These are phyloP conservation scores for Dascillus cervinus DNA, from an alignment of 2,888 invertebrate species.

Conservation along the genomic window DNA sequence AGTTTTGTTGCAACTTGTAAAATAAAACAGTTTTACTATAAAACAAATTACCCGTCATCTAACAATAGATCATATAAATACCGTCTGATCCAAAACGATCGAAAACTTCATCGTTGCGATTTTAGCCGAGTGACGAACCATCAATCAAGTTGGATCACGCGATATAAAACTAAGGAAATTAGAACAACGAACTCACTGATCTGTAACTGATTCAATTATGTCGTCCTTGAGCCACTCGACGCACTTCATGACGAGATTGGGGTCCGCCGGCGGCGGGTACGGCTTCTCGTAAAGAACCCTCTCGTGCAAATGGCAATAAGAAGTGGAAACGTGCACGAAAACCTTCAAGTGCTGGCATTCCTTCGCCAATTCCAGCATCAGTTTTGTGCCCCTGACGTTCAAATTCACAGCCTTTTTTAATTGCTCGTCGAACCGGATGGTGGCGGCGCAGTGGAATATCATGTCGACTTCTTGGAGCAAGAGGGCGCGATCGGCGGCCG, in stretches of 20 bases:
- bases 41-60: too few species aligned
- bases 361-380: conserved; percentile 76
- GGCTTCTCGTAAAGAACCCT: conserved; percentile 74
- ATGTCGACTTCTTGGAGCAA: conserved; percentile 65
- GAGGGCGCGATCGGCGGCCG: conserved; percentile 54
- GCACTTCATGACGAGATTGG: conserved; percentile 65
- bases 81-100: too few species aligned
- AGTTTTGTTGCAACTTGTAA: too few species aligned
- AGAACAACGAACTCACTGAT: conserved; percentile 41
- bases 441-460: conserved; percentile 77
- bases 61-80: too few species aligned
- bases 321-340: conserved; percentile 77
- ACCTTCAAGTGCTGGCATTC: conserved; percentile 68
- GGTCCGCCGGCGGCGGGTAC: conserved; percentile 76
- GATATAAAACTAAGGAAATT: conserved; percentile 1
- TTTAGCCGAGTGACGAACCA: too few species aligned
- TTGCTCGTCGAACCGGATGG: conserved; percentile 81
- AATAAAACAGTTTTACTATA: too few species aligned
- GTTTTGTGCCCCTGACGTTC: conserved; percentile 87
- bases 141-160: too few species aligned
- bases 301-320: conserved; percentile 84
- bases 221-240: conserved; percentile 75
- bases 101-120: too few species aligned
- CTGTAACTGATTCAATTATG: conserved; percentile 55
- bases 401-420: conserved; percentile 82